Evolutionary conservation across 2,797 vertebrate genomes (phyloP).

Genomic region (Clamator glandarius): DNA sequence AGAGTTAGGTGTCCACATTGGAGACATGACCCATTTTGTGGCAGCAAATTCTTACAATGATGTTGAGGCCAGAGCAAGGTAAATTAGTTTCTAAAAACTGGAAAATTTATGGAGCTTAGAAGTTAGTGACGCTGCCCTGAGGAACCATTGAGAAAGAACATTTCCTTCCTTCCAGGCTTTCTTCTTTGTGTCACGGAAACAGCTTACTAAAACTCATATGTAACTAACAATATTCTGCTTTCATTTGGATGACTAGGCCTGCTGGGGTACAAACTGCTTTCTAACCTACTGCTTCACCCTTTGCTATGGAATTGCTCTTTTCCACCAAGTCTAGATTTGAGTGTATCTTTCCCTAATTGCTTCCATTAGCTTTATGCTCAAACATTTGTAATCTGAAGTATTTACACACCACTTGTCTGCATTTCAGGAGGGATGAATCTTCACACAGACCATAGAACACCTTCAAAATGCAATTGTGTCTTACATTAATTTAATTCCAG

Average conservation of each 20-base stretch:
- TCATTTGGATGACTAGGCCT: not conserved
- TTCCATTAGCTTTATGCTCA: not conserved
- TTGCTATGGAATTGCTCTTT: not conserved
- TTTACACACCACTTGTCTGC: not conserved
- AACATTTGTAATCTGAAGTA: not conserved
- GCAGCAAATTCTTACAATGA: conserved; percentile 86
- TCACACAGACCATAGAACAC: not conserved
- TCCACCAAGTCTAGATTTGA: not conserved
- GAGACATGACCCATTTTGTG: conserved; percentile 95
- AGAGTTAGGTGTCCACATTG: conserved; percentile 96
- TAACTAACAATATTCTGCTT: not conserved
- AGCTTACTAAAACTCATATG: not conserved
- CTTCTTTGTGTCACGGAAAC: not conserved
- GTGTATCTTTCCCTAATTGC: not conserved
- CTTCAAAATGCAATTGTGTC: not conserved
- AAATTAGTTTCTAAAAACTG: not conserved
- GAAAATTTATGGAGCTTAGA: not conserved
- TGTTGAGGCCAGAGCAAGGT: conserved; percentile 89
- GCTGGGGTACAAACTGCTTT: not conserved
- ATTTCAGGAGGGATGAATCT: not conserved
- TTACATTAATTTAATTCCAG: not conserved
- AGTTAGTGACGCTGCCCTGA: not conserved
- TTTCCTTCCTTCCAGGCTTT: not conserved
- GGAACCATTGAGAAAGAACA: not conserved
- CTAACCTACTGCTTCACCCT: not conserved